Conservation (phyloP, 1,140 invertebrate genomes). For the Apocrypta bakeri region DNA sequence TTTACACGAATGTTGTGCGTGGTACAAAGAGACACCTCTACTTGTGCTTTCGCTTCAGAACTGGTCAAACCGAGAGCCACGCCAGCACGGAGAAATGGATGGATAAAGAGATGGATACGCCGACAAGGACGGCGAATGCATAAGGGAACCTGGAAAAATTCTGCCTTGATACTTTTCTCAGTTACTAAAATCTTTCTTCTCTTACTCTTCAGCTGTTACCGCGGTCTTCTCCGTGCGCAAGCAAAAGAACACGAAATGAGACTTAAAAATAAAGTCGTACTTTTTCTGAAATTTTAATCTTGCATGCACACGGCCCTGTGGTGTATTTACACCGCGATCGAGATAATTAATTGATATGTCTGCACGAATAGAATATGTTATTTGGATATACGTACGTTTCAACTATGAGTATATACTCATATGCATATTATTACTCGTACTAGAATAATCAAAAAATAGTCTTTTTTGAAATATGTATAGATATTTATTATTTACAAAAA, state of each 20-base stretch:
- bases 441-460: too few relatives aligned
- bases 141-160: slow-evolving; percentile 39
- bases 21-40: slow-evolving; percentile 19
- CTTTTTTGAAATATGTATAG: too few relatives aligned
- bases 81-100: slow-evolving; percentile 19
- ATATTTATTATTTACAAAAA: too few relatives aligned
- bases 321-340: background rate
- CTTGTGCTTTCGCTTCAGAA: slow-evolving; percentile 32
- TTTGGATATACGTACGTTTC: background rate
- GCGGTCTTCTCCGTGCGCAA: too few relatives aligned
- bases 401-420: too few relatives aligned
- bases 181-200: slow-evolving; percentile 37
- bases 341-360: background rate
- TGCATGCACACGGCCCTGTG: background rate
- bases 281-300: background rate
- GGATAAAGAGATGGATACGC: slow-evolving; percentile 36
- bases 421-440: too few relatives aligned
- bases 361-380: background rate
- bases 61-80: slow-evolving; percentile 44
- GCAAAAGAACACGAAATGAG: background rate
- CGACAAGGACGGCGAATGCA: slow-evolving; percentile 30
- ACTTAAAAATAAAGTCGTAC: slow-evolving; percentile 23
- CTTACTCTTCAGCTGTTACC: background rate
- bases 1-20: background rate
- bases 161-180: slow-evolving; percentile 34